Evolutionary conservation across 2,113 vertebrate species (phyloP).

Genomic region (Sebastes fasciatus): DNA sequence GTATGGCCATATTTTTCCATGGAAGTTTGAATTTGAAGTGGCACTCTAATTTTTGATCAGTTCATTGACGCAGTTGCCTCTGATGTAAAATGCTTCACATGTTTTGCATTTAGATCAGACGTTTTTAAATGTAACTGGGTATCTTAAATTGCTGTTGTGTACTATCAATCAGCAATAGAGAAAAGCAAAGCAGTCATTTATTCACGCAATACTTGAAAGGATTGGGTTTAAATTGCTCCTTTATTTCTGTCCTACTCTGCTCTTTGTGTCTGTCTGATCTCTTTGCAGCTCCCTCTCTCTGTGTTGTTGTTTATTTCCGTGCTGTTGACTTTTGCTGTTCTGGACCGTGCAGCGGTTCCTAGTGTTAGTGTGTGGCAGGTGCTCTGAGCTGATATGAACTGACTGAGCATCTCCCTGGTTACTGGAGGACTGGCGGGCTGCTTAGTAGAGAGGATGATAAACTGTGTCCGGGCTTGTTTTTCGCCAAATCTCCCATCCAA

Average conservation of each 20-base stretch:
- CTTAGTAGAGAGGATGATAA: slow-evolving; percentile 41
- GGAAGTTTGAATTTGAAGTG: not conserved
- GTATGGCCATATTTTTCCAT: not conserved
- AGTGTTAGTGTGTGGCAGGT: slow-evolving; percentile 61
- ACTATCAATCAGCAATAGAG: not conserved
- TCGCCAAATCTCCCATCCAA: slow-evolving; percentile 14
- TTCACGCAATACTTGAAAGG: slow-evolving; percentile 9
- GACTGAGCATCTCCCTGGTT: slow-evolving; percentile 68
- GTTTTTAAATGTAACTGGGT: not conserved
- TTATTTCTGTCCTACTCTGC: slow-evolving; percentile 7
- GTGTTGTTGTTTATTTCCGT: slow-evolving; percentile 47
- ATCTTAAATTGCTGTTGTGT: slow-evolving; percentile 6
- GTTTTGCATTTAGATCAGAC: slow-evolving; percentile 18
- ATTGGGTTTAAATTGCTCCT: not conserved
- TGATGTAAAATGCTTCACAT: not conserved
- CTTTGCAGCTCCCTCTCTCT: slow-evolving; percentile 24
- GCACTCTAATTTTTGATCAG: not conserved
- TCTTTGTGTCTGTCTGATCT: slow-evolving; percentile 21
- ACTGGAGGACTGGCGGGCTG: slow-evolving; percentile 49
- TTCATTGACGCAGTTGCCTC: not conserved
- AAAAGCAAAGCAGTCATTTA: not conserved
- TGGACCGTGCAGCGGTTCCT: slow-evolving; percentile 46
- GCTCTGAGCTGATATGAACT: slow-evolving; percentile 71
- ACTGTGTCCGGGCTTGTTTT: slow-evolving; percentile 28
- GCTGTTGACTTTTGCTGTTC: slow-evolving; percentile 47